A percentile compares a stretch with the other conserved stretches of the same genome.
These are phyloP conservation scores for Vanessa cardui DNA, from an alignment of 2,888 invertebrate species.

Conservation along the genomic window DNA sequence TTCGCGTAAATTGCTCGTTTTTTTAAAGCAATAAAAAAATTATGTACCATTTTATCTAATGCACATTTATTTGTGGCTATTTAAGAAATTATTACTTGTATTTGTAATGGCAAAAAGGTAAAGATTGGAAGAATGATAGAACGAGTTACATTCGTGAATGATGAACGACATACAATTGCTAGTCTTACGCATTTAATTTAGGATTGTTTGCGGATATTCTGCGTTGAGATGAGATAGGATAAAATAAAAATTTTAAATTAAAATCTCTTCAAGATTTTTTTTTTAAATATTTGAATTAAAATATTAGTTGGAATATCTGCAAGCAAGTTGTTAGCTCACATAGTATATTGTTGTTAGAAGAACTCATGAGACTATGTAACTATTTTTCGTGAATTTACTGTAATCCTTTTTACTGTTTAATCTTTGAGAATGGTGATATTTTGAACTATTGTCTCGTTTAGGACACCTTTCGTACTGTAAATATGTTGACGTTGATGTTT, in stretches of 20 bases:
- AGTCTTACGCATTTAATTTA: conserved; percentile 55
- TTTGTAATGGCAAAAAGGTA: not conserved
- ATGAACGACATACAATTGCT: conserved; percentile 50
- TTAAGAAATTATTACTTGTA: not conserved
- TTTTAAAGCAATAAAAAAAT: not conserved
- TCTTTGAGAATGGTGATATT: conserved; percentile 78
- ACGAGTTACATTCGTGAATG: not conserved
- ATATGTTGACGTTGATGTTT: conserved; percentile 56
- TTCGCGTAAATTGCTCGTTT: conserved; percentile 20
- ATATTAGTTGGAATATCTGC: conserved; percentile 48
- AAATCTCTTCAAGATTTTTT: not conserved
- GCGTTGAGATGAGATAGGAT: not conserved
- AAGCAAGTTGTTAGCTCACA: conserved; percentile 63
- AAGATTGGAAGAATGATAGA: not conserved
- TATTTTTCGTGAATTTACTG: conserved; percentile 83
- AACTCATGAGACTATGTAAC: conserved; percentile 74
- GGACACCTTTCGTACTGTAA: conserved; percentile 50
- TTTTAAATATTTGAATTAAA: not conserved
- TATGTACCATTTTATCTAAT: not conserved
- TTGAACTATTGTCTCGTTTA: conserved; percentile 64
- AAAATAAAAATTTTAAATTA: not conserved
- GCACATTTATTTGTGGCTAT: not conserved
- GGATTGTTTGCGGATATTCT: conserved; percentile 61
- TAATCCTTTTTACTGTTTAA: conserved; percentile 77
- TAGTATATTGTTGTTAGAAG: conserved; percentile 65